Percentiles rank a stretch among this genome's conserved stretches.
Evolutionary conservation across 2,888 invertebrate species (phyloP).

Genomic region (Eupithecia abbreviata): DNA sequence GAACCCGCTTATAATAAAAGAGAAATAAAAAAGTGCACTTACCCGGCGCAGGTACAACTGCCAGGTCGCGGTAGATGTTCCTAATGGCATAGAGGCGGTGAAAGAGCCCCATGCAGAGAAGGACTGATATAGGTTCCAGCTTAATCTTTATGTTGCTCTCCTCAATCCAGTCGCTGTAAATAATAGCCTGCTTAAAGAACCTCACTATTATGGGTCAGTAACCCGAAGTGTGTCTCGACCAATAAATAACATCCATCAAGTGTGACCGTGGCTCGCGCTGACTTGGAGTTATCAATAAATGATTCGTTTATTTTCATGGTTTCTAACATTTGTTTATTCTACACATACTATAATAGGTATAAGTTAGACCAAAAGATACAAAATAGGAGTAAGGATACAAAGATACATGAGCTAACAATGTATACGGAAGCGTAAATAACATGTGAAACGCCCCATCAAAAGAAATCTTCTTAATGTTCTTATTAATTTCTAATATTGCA

Average conservation of each 20-base stretch:
- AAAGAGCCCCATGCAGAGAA: constrained; percentile 59
- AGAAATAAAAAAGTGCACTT: constrained; percentile 9
- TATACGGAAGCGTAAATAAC: too few relatives aligned
- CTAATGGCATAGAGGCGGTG: constrained; percentile 59
- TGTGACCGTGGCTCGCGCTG: background rate
- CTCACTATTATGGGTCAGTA: background rate
- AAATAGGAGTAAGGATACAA: too few relatives aligned
- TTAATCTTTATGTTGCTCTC: constrained; percentile 54
- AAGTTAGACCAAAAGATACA: too few relatives aligned
- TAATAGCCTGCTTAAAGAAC: background rate
- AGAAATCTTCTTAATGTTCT: too few relatives aligned
- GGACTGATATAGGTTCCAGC: constrained; percentile 57
- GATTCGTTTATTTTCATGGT: too few relatives aligned
- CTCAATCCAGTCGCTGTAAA: constrained; percentile 73
- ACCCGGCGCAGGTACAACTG: constrained; percentile 52
- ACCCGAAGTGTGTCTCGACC: background rate
- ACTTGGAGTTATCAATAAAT: too few relatives aligned
- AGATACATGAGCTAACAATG: too few relatives aligned
- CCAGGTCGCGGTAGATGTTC: constrained; percentile 52
- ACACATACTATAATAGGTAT: too few relatives aligned
- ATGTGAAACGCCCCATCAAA: too few relatives aligned
- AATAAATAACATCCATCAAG: background rate
- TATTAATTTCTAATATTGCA: too few relatives aligned
- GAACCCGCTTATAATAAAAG: background rate
- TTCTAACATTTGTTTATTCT: too few relatives aligned